These are phyloP conservation scores for Prorops nasuta DNA, from an alignment of 1,140 invertebrate genomes.

Conservation along the genomic window DNA sequence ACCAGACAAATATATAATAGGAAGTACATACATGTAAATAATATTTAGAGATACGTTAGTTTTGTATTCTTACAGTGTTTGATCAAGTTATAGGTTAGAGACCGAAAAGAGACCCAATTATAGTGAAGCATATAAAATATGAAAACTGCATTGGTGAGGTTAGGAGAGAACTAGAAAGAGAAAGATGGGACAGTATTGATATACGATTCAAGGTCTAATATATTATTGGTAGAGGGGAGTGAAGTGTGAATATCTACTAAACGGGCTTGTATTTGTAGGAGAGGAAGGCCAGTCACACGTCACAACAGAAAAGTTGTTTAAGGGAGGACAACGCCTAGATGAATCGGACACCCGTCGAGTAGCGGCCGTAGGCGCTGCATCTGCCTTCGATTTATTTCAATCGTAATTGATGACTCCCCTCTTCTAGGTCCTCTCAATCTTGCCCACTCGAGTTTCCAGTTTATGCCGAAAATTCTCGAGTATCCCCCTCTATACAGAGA, in stretches of 20 bases:
- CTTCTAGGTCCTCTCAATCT: constrained; percentile 16
- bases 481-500: too few relatives aligned
- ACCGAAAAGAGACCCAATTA: neutral
- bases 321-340: too few relatives aligned
- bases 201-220: too few relatives aligned
- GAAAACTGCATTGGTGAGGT: neutral
- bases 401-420: constrained; percentile 52
- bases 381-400: constrained; percentile 54
- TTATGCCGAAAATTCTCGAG: too few relatives aligned
- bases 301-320: constrained; percentile 48
- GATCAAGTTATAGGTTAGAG: neutral
- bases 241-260: neutral
- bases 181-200: too few relatives aligned
- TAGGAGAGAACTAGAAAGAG: too few relatives aligned
- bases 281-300: too few relatives aligned
- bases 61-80: neutral
- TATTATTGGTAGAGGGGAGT: too few relatives aligned
- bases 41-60: neutral
- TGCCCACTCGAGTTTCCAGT: too few relatives aligned
- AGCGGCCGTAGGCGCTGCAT: constrained; percentile 41
- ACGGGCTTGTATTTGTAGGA: constrained; percentile 50
- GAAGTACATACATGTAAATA: too few relatives aligned
- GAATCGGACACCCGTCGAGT: constrained; percentile 36
- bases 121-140: too few relatives aligned
- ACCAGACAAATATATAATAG: too few relatives aligned